Conservation (phyloP, 1,140 invertebrate species). For the Pantala flavescens region DNA sequence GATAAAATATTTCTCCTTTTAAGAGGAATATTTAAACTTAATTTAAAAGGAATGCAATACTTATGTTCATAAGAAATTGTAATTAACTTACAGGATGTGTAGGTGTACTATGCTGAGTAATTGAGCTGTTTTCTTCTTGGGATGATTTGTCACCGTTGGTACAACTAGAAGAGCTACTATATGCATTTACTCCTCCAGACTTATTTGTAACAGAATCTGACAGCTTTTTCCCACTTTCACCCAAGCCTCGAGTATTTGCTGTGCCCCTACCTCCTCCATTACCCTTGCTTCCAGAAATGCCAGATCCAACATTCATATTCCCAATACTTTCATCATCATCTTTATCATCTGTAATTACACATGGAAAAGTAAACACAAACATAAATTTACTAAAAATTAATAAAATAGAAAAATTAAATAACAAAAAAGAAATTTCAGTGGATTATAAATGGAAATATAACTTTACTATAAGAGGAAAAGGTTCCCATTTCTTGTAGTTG, state of each 20-base stretch:
- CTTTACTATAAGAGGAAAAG: no score
- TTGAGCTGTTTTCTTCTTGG: neutral
- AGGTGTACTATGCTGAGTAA: neutral
- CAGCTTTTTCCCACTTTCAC: neutral
- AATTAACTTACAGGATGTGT: neutral
- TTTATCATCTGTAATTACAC: constrained; percentile 38
- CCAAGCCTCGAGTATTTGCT: neutral
- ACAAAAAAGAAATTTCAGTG: no score
- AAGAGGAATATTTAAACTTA: no score
- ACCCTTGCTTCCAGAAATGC: neutral
- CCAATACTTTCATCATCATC: constrained; percentile 37
- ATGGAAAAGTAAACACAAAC: constrained; percentile 18
- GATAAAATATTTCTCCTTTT: no score
- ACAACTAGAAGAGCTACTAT: neutral
- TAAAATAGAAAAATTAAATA: neutral
- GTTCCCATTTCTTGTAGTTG: no score
- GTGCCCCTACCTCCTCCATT: neutral
- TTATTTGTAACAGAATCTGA: neutral
- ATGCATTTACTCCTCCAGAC: neutral
- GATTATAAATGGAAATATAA: no score
- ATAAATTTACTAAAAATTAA: constrained; percentile 17
- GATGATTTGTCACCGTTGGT: neutral
- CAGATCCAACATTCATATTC: constrained; percentile 26
- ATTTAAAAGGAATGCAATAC: no score
- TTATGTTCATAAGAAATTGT: no score